These are phyloP conservation scores for Eonycteris spelaea DNA, from an alignment of 2,113 vertebrate species.

Conservation along the genomic window DNA sequence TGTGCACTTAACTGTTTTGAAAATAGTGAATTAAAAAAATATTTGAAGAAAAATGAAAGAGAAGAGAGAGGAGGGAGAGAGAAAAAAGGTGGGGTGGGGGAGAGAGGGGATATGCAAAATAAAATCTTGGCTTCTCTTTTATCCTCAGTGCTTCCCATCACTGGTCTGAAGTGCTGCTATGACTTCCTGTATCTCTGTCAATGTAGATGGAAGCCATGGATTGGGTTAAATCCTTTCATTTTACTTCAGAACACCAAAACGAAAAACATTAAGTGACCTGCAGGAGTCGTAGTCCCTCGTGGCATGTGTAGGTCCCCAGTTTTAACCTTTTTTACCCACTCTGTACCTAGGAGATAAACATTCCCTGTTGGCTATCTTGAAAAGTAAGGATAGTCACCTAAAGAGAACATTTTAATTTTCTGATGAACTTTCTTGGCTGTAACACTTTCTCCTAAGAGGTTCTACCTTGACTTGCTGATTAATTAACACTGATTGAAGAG, in stretches of 20 bases:
- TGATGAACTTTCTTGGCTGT: neutral
- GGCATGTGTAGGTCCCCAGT: neutral
- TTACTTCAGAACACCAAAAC: neutral
- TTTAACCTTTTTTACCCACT: neutral
- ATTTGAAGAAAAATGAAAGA: neutral
- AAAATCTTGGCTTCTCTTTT: neutral
- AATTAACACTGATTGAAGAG: neutral
- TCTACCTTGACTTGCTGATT: neutral
- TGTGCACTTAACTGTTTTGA: neutral
- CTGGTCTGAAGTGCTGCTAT: neutral
- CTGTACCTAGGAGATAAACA: neutral
- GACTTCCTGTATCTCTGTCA: neutral
- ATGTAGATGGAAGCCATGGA: neutral
- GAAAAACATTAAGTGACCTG: neutral
- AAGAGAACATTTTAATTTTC: neutral
- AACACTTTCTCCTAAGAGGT: neutral
- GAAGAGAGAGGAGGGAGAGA: too few species aligned
- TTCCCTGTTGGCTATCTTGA: neutral
- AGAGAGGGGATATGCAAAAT: neutral
- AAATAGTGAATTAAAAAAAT: neutral
- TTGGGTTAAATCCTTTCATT: neutral
- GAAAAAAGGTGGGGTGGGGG: too few species aligned
- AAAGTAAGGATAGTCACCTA: too few species aligned
- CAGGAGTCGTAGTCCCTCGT: too few species aligned
- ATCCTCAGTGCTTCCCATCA: neutral